Percentiles rank a stretch among this genome's conserved stretches.
These are phyloP conservation scores for Myotis yumanensis DNA, from an alignment of 2,113 vertebrate species.

Conservation along the genomic window DNA sequence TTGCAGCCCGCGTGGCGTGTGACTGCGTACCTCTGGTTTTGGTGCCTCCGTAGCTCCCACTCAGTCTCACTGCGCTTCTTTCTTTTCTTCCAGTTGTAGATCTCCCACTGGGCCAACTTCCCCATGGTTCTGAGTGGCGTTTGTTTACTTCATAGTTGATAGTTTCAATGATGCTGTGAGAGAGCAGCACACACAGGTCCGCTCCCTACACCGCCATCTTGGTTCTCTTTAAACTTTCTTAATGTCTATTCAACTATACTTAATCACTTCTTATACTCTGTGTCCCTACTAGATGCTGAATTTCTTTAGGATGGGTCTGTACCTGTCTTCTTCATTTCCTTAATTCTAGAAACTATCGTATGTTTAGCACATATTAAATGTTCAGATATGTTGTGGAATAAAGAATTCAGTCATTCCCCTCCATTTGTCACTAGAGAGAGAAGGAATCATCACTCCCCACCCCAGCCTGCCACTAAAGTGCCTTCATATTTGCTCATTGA, in stretches of 20 bases:
- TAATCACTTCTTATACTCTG: background rate
- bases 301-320: background rate
- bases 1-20: too few species aligned
- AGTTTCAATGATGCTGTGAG: too few species aligned
- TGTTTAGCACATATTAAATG: background rate
- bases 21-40: too few species aligned
- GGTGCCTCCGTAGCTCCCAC: too few species aligned
- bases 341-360: background rate
- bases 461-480: background rate
- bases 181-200: too few species aligned
- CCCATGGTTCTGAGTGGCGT: too few species aligned
- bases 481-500: background rate
- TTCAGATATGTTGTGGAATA: background rate
- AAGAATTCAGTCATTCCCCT: background rate
- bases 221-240: background rate
- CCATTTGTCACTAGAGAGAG: constrained; percentile 13
- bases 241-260: background rate
- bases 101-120: too few species aligned
- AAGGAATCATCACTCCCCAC: background rate
- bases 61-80: too few species aligned
- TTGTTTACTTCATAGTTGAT: too few species aligned
- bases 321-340: background rate
- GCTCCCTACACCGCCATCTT: too few species aligned
- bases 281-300: background rate
- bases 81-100: too few species aligned